Conservation (phyloP, 2,888 invertebrate species). For the Tetrapedia diversipes region DNA sequence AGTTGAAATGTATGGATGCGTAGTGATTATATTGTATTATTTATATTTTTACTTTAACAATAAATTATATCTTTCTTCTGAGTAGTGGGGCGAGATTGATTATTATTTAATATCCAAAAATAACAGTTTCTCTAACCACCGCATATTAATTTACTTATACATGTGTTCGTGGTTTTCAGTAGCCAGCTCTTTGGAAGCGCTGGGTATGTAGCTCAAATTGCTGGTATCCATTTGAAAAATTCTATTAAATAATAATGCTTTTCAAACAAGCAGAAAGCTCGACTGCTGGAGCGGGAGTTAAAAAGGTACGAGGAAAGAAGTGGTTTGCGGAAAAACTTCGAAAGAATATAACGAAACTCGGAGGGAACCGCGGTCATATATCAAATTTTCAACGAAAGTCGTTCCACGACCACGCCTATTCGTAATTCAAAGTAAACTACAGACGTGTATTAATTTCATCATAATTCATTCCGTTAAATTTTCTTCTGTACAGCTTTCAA, state of each 20-base stretch:
- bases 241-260: neutral
- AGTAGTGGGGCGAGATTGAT: no score
- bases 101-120: no score
- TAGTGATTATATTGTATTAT: no score
- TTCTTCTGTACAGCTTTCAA: neutral
- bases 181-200: no score
- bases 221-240: neutral
- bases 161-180: no score
- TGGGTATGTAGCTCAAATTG: no score
- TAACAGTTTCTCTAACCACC: no score
- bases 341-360: slow-evolving; percentile 27
- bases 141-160: no score
- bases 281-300: neutral
- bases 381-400: slow-evolving; percentile 38
- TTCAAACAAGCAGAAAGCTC: neutral
- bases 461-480: slow-evolving; percentile 4
- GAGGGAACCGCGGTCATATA: slow-evolving; percentile 20
- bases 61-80: no score
- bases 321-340: slow-evolving; percentile 21
- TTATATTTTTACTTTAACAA: no score
- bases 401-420: slow-evolving; percentile 44
- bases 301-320: slow-evolving; percentile 2
- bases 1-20: no score
- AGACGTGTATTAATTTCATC: slow-evolving; percentile 30
- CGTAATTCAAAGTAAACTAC: slow-evolving; percentile 40